These are phyloP conservation scores for Calycopis cecrops DNA, from an alignment of 1,140 invertebrate genomes.

Conservation along the genomic window DNA sequence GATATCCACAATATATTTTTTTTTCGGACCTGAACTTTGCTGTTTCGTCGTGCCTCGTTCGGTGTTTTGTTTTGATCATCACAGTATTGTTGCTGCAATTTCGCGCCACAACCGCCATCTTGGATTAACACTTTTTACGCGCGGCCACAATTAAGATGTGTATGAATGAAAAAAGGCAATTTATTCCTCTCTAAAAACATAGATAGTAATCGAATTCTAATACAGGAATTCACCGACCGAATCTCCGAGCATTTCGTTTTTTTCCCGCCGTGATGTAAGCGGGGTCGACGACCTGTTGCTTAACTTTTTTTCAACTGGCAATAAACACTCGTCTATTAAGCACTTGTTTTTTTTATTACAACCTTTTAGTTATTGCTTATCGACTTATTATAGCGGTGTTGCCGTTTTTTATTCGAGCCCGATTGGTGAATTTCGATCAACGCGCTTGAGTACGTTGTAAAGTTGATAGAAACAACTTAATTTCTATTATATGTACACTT, in stretches of 20 bases:
- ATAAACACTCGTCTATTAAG: conserved; percentile 46
- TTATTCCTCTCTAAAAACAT: conserved; percentile 1
- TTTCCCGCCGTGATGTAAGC: conserved; percentile 48
- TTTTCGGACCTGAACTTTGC: no score
- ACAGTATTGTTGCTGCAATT: background rate
- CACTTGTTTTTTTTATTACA: conserved; percentile 37
- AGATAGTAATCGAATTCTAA: conserved; percentile 3
- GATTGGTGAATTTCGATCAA: background rate
- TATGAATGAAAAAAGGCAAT: conserved; percentile 1
- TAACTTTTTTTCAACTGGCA: conserved; percentile 40
- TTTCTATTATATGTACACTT: no score
- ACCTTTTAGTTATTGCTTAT: conserved; percentile 42
- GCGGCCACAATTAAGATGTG: conserved; percentile 1
- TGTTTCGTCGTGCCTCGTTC: no score
- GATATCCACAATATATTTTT: no score
- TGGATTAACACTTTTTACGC: conserved; percentile 7
- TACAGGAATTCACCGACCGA: conserved; percentile 3
- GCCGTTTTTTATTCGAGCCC: background rate
- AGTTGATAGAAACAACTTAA: no score
- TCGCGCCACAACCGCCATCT: background rate
- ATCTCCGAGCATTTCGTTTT: conserved; percentile 20
- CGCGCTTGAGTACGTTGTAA: no score
- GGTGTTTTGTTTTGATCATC: no score
- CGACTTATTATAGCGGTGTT: conserved; percentile 41
- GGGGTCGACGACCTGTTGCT: conserved; percentile 50